Evolutionary conservation across 2,113 vertebrate genomes (phyloP), one percentile per base, ranked within the genome.

Genomic region (Rhizomys pruinosus): DNA sequence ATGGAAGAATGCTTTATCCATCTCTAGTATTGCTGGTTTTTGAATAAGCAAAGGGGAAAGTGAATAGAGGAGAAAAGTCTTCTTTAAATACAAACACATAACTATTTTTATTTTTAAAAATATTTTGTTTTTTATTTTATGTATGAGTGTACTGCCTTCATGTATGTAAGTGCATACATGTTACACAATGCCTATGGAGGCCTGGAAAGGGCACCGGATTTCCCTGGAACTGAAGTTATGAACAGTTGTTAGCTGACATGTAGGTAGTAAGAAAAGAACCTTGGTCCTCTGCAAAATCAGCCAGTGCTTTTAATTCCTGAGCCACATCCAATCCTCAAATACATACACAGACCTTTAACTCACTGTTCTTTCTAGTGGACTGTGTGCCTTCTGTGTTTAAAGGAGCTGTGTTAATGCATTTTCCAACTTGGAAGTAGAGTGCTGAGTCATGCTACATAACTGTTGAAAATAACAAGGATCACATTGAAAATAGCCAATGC

Each of bases 1-100:
- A 68, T 66, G 8, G 9, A 39, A 44, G 37, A 85, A 71, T 94
- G 55, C 77, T 94, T 81, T 29, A 77, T 27, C 93, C 52, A 37
- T 61, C n/a, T 64, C 6, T 79, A 89, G 72, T 64, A n/a, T 32
- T 80, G 4, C 42, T 92, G 9, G 23, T 59, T 81, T 79, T 84
- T 44, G 44, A 69, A 85, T 74, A 27, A 52, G 73, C 17, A n/a
- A 91, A 44, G 44, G 32, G 39, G 7, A 79, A 59, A 57, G 44
- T 64, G 34, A 93, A 88, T n/a, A 32, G 93, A n/a, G 59, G 76
- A 61, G 39, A 39, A 29, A 4, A 39, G 57, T 79, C 7, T 61
- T 29, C 57, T 19, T 42, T 39, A 59, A 63, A 42, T 17, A 16
- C 57, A 42, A 19, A 63, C 9, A 15, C 15, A 42, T 77, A 57